A percentile compares a stretch with the other conserved stretches of the same genome.
Conservation (phyloP, 92 coral and sea anemone genomes). For the Epizoanthus rinbou region DNA sequence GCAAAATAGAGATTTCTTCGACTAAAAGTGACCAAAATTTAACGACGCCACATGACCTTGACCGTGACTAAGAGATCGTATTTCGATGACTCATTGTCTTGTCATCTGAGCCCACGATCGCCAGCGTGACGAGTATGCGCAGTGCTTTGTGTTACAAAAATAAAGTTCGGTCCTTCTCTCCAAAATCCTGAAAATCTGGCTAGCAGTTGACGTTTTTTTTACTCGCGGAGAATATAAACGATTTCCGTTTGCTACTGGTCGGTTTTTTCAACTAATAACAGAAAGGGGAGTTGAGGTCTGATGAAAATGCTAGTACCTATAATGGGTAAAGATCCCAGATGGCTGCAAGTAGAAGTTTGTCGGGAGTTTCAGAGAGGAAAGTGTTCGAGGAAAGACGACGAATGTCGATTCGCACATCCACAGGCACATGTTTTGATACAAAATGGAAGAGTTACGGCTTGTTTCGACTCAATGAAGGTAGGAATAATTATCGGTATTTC, state of each 20-base stretch:
- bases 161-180: slow-evolving; percentile 56
- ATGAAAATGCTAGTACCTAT: slow-evolving; percentile 90
- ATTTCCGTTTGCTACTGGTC: slow-evolving; percentile 47
- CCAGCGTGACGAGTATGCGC: slow-evolving; percentile 71
- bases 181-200: slow-evolving; percentile 79
- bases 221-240: slow-evolving; percentile 41
- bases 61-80: slow-evolving; percentile 17
- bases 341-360: slow-evolving; percentile 99
- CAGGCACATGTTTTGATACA: slow-evolving; percentile 94
- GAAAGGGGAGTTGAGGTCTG: slow-evolving; percentile 45
- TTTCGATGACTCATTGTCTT: slow-evolving; percentile 92
- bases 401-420: slow-evolving; percentile 99
- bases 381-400: slow-evolving; percentile 93
- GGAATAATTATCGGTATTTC: slow-evolving; percentile 1
- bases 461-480: slow-evolving; percentile 99
- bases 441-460: slow-evolving; percentile 98
- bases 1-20: background rate
- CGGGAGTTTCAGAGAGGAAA: slow-evolving; percentile 99
- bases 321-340: slow-evolving; percentile 98
- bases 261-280: slow-evolving; percentile 27
- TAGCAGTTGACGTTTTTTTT: slow-evolving; percentile 54
- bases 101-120: slow-evolving; percentile 92
- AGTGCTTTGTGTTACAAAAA: slow-evolving; percentile 51
- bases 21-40: background rate
- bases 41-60: slow-evolving; percentile 38